These are phyloP conservation scores for Calcarius lapponicus DNA, from an alignment of 2,797 vertebrate species.

Conservation along the genomic window DNA sequence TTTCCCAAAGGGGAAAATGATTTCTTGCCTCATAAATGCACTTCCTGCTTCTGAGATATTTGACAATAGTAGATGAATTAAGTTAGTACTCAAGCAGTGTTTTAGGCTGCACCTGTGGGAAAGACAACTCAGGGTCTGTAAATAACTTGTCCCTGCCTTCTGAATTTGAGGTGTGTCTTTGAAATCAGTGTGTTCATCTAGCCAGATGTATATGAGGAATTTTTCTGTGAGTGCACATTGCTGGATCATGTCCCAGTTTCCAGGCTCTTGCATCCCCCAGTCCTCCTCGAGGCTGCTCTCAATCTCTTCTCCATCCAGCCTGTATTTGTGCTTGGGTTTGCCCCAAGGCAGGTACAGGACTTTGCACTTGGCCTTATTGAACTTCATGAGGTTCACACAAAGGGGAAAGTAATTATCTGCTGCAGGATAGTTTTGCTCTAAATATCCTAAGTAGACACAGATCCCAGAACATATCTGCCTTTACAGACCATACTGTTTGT, in stretches of 20 bases:
- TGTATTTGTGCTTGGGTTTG: background rate
- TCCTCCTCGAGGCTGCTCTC: background rate
- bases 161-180: background rate
- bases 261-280: background rate
- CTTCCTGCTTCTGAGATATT: background rate
- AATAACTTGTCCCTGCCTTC: background rate
- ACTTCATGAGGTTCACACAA: fast-evolving
- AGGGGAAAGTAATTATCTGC: background rate
- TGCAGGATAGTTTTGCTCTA: background rate
- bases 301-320: background rate
- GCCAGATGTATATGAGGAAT: background rate
- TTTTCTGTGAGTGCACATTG: background rate
- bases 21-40: background rate
- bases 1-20: background rate
- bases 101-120: background rate
- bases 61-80: background rate
- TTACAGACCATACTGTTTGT: background rate
- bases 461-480: no score
- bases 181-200: background rate
- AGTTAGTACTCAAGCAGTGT: background rate
- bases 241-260: background rate
- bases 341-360: background rate
- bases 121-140: background rate
- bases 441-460: background rate
- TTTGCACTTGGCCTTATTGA: background rate